Evolutionary conservation across 2,888 invertebrate species (phyloP), one percentile per base, ranked within the genome.

Genomic region (Cordilura impudica): DNA sequence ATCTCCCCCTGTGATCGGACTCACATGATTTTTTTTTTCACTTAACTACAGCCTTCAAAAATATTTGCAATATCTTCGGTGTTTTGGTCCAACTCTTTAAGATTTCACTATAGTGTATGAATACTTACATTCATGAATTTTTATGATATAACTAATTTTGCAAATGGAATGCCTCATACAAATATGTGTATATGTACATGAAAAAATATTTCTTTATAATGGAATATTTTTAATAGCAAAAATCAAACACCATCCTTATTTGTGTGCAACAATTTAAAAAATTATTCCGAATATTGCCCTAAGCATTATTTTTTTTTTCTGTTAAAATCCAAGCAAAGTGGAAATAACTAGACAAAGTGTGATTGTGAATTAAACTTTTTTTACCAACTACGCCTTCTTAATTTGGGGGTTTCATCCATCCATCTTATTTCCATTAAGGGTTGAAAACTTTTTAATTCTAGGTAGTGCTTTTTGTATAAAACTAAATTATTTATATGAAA

Each of bases 281-380:
- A n/a, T n/a, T n/a, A n/a, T n/a, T 19, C 10, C 23, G 1, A 23
- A 53, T n/a, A 31, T 35, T 35, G 76, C 51, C 58, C 58, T 10
- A 19, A 65, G 65, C 45, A 8, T 31, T 69, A 65, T 19, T 23
- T 58, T 51, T 47, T 53, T 19, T 23, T 58, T 51, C 39, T 53
- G 47, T 69, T 65, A 73, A 73, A 69, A 65, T 21, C 58, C 69
- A 73, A 72, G 72, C 72, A 72, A 58, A 35, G 16, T 31, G 47
- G 56, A 29, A 35, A 72, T 51, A 71, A 58, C 23, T 35, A 29
- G 58, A 69, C 16, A 56, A 67, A 74, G 53, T 49, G 31, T 31
- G 8, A 43, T 43, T 21, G 29, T 35, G 35, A 19, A n/a, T n/a
- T n/a, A 26, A 63, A 29, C 21, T 51, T 70, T 60, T 54, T 31